A percentile compares a stretch with the other conserved stretches of the same genome.
Evolutionary conservation across 2,113 vertebrate species (phyloP).

Genomic region (Ceuthmochares aereus): DNA sequence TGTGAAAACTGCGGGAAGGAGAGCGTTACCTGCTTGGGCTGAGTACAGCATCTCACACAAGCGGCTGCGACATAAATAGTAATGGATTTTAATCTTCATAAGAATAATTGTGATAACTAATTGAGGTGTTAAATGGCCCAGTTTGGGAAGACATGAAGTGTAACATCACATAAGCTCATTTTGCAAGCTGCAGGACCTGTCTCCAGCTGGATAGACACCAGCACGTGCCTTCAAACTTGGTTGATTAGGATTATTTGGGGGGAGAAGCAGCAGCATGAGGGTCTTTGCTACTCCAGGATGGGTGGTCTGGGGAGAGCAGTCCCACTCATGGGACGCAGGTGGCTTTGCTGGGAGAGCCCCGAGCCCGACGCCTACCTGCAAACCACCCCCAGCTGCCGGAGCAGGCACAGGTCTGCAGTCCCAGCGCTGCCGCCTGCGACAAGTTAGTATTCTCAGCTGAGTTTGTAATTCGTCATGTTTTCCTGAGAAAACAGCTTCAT

Average conservation of each 20-base stretch:
- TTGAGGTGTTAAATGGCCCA: background rate
- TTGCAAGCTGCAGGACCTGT: background rate
- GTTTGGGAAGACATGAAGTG: background rate
- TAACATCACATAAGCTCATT: background rate
- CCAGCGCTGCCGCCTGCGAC: background rate
- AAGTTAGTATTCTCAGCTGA: background rate
- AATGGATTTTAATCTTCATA: background rate
- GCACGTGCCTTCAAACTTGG: background rate
- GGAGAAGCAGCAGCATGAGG: accelerated
- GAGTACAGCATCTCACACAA: accelerated
- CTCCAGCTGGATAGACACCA: background rate
- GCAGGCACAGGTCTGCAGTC: background rate
- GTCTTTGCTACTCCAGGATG: accelerated
- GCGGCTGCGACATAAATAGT: background rate
- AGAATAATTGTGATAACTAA: background rate
- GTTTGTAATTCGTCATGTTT: background rate
- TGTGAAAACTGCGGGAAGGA: background rate
- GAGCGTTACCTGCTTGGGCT: background rate
- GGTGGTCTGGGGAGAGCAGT: background rate
- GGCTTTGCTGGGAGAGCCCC: background rate
- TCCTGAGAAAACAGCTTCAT: background rate
- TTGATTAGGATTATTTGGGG: background rate
- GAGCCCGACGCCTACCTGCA: accelerated
- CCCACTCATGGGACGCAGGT: background rate
- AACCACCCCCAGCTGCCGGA: background rate